Base-by-base conservation (phyloP, 2,888 invertebrate species). In the Leptinotarsa rubiginosa region DNA sequence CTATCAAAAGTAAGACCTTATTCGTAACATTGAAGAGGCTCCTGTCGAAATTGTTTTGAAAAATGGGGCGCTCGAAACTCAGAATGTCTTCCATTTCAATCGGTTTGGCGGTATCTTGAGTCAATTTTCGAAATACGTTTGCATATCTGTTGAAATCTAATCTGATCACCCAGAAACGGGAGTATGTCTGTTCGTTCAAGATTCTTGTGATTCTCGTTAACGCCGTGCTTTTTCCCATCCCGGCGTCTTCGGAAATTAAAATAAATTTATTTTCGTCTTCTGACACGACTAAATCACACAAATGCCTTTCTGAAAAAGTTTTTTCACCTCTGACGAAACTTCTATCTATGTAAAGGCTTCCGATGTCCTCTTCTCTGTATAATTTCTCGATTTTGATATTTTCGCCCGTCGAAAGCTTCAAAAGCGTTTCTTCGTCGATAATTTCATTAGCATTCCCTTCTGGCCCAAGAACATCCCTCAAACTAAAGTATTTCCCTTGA, bases 141-240 rank as follows among this genome's bases (percentile, higher is more conserved):
- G 62, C 47, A 49, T 62, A 50, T 15, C 49, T 49, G 54, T 67
- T 72, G 1, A 72, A 56, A 41, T 67, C 67, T 18, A 72, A 18
- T 13, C 22, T 54, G n/a, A 67, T 25, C 1, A 72, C 50, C 67
- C 59, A 72, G 49, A 66, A 67, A 47, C 15, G 3, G n/a, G 72
- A 62, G 7, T 31, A 41, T 15, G 5, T 4, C 20, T 31, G 5
- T 13, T 66, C 47, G 15, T 64, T 67, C 62, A 67, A 41, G 5
- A n/a, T 13, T 31, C n/a, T 31, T 3, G 62, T 64, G 31, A 72
- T 41, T 31, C 52, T 66, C 1, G 49, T 72, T 25, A 72, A 67
- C 13, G 62, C 62, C 2, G 59, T 72, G 12, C 47, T 72, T 52
- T 72, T 72, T 5, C 72, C 72, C 72, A 72, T 72, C 16, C 72